phyloP scores from a whole-genome alignment of 2,113 vertebrate species.

The Arvicanthis niloticus region DNA sequence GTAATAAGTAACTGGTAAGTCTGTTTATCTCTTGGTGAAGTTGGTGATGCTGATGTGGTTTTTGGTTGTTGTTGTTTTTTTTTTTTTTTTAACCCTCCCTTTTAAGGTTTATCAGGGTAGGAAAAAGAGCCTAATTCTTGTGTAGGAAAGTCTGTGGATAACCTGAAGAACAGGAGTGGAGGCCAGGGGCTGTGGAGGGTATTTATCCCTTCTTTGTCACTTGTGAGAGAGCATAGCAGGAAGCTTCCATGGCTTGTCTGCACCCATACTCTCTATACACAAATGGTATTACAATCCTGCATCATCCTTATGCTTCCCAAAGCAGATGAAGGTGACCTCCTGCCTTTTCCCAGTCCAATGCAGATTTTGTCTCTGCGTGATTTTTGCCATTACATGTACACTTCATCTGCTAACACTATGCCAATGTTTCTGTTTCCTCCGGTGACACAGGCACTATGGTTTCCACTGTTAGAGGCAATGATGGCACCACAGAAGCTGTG shows the following conservation, averaged over 20 bases:
- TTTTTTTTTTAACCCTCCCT: neutral
- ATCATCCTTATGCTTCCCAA: neutral
- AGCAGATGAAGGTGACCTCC: neutral
- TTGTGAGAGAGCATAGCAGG: neutral
- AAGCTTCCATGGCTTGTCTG: neutral
- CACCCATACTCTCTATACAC: neutral
- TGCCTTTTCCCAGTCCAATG: neutral
- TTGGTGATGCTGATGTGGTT: constrained; percentile 15
- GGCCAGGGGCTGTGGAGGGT: rapidly evolving
- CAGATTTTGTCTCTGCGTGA: neutral
- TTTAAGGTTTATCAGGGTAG: constrained; percentile 23
- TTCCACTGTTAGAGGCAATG: constrained; percentile 96
- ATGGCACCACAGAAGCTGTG: constrained; percentile 96
- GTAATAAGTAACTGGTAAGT: constrained; percentile 47
- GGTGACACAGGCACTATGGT: constrained; percentile 93
- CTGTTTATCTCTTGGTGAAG: neutral
- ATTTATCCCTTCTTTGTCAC: neutral
- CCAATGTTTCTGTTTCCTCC: neutral
- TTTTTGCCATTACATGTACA: neutral
- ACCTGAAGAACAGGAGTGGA: neutral
- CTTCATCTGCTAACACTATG: neutral
- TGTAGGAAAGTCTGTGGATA: neutral
- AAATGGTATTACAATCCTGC: neutral
- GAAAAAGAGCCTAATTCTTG: constrained; percentile 24
- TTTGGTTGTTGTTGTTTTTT: too few relatives aligned